phyloP scores from a whole-genome alignment of 1,140 invertebrate species.

The Venustaconcha ellipsiformis region DNA sequence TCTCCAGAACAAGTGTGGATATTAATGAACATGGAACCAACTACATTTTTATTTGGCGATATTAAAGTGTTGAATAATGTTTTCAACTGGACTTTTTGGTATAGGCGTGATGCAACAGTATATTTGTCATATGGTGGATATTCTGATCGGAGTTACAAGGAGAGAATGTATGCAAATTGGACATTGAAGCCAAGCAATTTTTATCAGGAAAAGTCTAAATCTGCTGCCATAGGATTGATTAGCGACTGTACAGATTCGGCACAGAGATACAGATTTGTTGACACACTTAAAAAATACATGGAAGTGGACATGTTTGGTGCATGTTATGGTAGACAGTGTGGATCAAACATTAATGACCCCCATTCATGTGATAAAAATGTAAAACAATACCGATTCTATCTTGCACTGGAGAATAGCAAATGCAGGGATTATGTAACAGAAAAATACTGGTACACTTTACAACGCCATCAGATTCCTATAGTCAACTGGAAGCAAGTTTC shows the following conservation, averaged over 20 bases:
- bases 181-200: constrained; percentile 14
- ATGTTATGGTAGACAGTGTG: constrained; percentile 61
- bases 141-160: constrained; percentile 21
- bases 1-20: constrained; percentile 50
- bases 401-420: constrained; percentile 67
- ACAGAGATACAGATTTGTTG: constrained; percentile 71
- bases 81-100: constrained; percentile 60
- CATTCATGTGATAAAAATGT: constrained; percentile 40
- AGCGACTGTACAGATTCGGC: constrained; percentile 75
- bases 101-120: constrained; percentile 49
- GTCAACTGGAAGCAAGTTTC: constrained; percentile 63
- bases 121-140: constrained; percentile 40
- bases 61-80: constrained; percentile 24
- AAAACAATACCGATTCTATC: constrained; percentile 89
- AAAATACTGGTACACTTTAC: constrained; percentile 63
- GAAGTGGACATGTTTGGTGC: constrained; percentile 76
- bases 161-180: neutral
- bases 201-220: constrained; percentile 31
- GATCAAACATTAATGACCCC: constrained; percentile 32
- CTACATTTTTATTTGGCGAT: constrained; percentile 40
- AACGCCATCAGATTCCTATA: constrained; percentile 52
- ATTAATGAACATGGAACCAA: constrained; percentile 48
- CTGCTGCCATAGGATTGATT: constrained; percentile 74
- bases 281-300: constrained; percentile 72
- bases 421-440: constrained; percentile 68